These are phyloP conservation scores for Holothuria glaberrima DNA, from an alignment of 35 echinoderm and acorn worm species.

Conservation along the genomic window DNA sequence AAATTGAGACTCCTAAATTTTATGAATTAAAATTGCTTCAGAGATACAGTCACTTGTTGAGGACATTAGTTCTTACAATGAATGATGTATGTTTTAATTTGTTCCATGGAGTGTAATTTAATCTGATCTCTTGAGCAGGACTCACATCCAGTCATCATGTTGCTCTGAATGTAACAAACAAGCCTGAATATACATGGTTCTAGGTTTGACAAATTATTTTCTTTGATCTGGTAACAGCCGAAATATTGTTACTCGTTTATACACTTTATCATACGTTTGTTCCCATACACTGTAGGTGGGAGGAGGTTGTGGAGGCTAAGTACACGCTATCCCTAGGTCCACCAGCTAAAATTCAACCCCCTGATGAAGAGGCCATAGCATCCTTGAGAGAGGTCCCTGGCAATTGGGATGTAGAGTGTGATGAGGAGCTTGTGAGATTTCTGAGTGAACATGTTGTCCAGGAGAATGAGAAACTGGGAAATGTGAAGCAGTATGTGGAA, in stretches of 20 bases:
- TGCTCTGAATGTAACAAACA: no score
- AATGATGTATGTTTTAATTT: no score
- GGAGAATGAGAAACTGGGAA: slow-evolving; percentile 85
- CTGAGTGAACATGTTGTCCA: slow-evolving; percentile 84
- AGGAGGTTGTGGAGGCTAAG: slow-evolving; percentile 76
- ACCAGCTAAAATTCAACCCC: slow-evolving; percentile 40
- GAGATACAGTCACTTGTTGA: no score
- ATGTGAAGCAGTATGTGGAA: slow-evolving; percentile 95
- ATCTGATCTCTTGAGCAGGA: no score
- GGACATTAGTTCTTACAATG: no score
- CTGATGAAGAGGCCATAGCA: slow-evolving; percentile 61
- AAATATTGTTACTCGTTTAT: background rate
- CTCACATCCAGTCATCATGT: no score
- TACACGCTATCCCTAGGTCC: slow-evolving; percentile 63
- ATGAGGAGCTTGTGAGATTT: slow-evolving; percentile 93
- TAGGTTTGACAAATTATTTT: no score
- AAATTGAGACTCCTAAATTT: no score
- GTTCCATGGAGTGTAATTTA: no score
- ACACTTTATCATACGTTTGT: background rate
- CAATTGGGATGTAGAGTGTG: slow-evolving; percentile 86
- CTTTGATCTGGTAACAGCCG: background rate
- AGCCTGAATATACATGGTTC: no score
- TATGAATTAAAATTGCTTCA: no score
- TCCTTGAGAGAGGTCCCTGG: slow-evolving; percentile 53
- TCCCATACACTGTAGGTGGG: slow-evolving; percentile 71